Evolutionary conservation across 1,140 invertebrate species (phyloP).

Genomic region (Drosophila pseudoananassae): DNA sequence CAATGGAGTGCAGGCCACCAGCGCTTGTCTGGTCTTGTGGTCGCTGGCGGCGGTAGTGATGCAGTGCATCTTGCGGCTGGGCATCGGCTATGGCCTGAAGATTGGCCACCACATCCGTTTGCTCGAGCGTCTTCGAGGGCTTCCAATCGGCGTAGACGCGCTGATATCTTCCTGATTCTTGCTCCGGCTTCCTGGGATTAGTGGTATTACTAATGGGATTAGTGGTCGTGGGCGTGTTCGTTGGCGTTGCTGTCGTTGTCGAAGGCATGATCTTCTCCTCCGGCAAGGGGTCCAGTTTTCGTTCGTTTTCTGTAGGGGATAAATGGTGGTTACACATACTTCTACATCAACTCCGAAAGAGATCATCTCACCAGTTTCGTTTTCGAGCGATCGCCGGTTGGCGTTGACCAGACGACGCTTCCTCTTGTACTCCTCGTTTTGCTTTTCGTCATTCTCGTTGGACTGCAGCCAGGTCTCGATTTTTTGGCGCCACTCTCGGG

Average conservation of each 20-base stretch:
- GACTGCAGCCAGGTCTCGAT: conserved; percentile 96
- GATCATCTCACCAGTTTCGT: conserved; percentile 88
- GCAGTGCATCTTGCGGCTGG: conserved; percentile 86
- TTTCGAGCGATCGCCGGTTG: conserved; percentile 91
- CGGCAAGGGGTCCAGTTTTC: conserved; percentile 89
- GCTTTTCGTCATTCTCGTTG: conserved; percentile 92
- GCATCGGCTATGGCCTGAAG: conserved; percentile 92
- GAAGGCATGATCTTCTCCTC: conserved; percentile 86
- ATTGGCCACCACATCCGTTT: conserved; percentile 91
- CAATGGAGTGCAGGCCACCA: conserved; percentile 85
- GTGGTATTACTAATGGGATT: conserved; percentile 41
- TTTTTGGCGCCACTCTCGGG: conserved; percentile 92
- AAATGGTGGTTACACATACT: background rate
- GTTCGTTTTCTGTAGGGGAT: conserved; percentile 88
- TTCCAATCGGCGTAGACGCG: conserved; percentile 91
- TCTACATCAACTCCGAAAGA: fast-evolving
- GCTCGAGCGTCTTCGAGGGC: conserved; percentile 90
- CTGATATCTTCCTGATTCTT: conserved; percentile 84
- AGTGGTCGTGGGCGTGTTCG: conserved; percentile 67
- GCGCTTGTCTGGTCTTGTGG: conserved; percentile 67
- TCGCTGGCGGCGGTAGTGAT: conserved; percentile 73
- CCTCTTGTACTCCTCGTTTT: conserved; percentile 87
- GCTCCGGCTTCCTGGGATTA: conserved; percentile 19
- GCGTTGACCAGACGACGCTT: conserved; percentile 87
- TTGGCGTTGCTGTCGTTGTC: conserved; percentile 65